Evolutionary conservation across 92 coral and sea anemone genomes (phyloP), one percentile per base, ranked within the genome.

Genomic region (Epizoanthus fatuus): DNA sequence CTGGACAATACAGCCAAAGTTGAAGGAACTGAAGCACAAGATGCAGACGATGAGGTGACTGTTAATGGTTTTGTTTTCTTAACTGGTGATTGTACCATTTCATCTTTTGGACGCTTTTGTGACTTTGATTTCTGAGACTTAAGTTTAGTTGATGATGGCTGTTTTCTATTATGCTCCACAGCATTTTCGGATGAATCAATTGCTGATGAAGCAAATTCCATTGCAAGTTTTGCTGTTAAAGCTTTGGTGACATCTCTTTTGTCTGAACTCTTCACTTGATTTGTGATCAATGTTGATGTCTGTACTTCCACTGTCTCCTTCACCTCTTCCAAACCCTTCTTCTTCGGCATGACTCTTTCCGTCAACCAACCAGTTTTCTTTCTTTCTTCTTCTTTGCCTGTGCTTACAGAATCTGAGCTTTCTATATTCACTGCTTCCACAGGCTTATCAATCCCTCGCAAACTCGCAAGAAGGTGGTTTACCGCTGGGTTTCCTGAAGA

Each of bases 401-500:
- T 62, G 40, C 19, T 19, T n/a, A 35, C 60, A 29, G 13, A 17
- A 59, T 14, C 81, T 59, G 13, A 0, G 19, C 25, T 44, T 37
- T 60, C 82, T 42, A 3, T 20, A 45, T 58, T 60, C 17, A 9
- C n/a, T 60, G 25, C 70, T 10, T 77, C 57, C 3, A 3, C 39
- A 16, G 54, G 29, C 63, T 62, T 53, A 19, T 77, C 15, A 44
- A 77, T 44, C n/a, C 40, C 82, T 38, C 82, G 71, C 16, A 77
- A 42, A 45, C 54, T 77, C 55, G 40, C 58, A 40, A 77, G 70
- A 65, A 77, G 70, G 9, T 60, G 82, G 15, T 20, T 40, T 44
- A 77, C 54, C 17, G 58, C 82, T 10, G 71, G 82, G 42, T 20
- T 77, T 62, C 55, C 19, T 39, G 71, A 60, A 45, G 58, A 19